Evolutionary conservation across 2,888 invertebrate species (phyloP).

Genomic region (Ophion slaviceki): DNA sequence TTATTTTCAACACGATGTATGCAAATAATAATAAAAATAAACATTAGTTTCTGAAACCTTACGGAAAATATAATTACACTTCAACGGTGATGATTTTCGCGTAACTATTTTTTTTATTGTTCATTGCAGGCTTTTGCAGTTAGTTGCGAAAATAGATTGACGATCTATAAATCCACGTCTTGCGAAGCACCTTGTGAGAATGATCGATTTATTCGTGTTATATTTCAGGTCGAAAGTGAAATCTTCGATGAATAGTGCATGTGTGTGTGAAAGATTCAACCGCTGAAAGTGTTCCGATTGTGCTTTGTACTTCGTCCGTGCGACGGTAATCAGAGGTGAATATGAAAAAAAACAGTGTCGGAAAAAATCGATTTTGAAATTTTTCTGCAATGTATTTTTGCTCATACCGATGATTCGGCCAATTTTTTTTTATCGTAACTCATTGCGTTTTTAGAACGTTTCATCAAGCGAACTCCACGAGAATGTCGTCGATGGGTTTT

Average conservation of each 20-base stretch:
- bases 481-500: slow-evolving; percentile 90
- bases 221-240: too few relatives aligned
- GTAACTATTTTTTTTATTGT: not conserved
- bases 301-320: too few relatives aligned
- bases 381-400: not conserved
- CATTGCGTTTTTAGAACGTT: not conserved
- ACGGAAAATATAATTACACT: slow-evolving; percentile 2
- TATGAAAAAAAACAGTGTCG: too few relatives aligned
- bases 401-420: not conserved
- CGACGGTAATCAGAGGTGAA: too few relatives aligned
- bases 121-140: not conserved
- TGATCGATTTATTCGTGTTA: too few relatives aligned
- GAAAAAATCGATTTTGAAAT: too few relatives aligned
- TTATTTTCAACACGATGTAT: slow-evolving; percentile 81
- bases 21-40: slow-evolving; percentile 78
- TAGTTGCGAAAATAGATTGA: too few relatives aligned
- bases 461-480: slow-evolving; percentile 84
- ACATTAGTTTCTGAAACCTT: slow-evolving; percentile 79
- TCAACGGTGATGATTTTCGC: not conserved
- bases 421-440: not conserved
- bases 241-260: too few relatives aligned
- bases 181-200: too few relatives aligned
- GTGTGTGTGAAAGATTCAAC: too few relatives aligned
- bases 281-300: too few relatives aligned
- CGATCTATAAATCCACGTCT: too few relatives aligned